Conservation (phyloP, 2,888 invertebrate species). For the Apeira syringaria region DNA sequence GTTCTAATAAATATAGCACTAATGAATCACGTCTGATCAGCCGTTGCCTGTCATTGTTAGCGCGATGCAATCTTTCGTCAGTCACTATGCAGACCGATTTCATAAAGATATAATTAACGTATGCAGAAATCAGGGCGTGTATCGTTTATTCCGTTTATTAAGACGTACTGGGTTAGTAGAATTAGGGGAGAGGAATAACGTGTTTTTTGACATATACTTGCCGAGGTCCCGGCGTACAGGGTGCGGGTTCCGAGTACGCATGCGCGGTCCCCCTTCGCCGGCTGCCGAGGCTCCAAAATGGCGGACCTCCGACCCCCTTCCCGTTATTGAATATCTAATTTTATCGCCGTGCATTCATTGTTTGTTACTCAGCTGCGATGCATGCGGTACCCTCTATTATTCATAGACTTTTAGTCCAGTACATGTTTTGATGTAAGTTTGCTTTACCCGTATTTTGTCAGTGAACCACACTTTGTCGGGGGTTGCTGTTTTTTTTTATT, state of each 20-base stretch:
- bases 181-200: conserved; percentile 77
- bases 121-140: conserved; percentile 49
- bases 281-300: conserved; percentile 73
- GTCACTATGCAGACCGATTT: conserved; percentile 12
- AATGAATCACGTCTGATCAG: conserved; percentile 57
- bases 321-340: conserved; percentile 82
- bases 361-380: conserved; percentile 53
- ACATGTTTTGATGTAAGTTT: conserved; percentile 1
- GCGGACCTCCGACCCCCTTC: conserved; percentile 77
- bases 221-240: conserved; percentile 74
- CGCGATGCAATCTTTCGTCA: conserved; percentile 26
- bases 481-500: neutral
- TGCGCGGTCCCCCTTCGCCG: conserved; percentile 74
- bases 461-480: conserved; percentile 13
- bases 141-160: conserved; percentile 63
- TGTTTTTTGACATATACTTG: conserved; percentile 80
- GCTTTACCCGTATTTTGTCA: conserved; percentile 17
- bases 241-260: conserved; percentile 73
- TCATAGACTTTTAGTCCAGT: conserved; percentile 28
- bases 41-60: conserved; percentile 67
- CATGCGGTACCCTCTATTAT: conserved; percentile 47
- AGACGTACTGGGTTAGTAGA: conserved; percentile 79
- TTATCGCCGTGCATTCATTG: conserved; percentile 74
- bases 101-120: conserved; percentile 15
- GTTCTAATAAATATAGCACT: conserved; percentile 42